Base-by-base conservation (phyloP, 2,797 vertebrate genomes). In the Halcyon chelicuti region DNA sequence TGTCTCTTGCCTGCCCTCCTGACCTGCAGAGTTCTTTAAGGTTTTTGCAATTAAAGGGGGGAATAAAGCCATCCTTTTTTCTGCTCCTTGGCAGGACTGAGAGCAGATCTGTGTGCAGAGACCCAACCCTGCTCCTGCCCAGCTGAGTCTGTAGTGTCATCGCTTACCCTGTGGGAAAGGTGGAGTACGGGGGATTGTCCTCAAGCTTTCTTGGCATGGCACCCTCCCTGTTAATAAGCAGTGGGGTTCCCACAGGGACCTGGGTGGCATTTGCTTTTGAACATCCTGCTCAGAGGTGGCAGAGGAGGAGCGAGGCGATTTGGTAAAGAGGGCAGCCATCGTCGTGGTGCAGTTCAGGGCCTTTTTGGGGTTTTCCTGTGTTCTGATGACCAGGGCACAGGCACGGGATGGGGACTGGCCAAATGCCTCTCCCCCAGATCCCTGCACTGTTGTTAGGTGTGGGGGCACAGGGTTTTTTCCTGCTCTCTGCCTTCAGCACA, bases 201-300 rank as follows among this genome's bases (percentile, higher is more conserved):
- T 84, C 70, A 33, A 35, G 13, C 21, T 44, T 61, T 46, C 55
- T 83, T 0, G 0, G 4, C 0, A 0, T 28, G 62, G 18, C 8
- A 19, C 18, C 37, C 13, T 46, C 40, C 33, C n/a, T 77, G 20
- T 52, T 77, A 25, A 29, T 18, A 75, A 22, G 31, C 9, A 1
- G 3, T 54, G 73, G 11, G 22, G 5, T 33, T 70, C 39, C 29
- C 20, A 28, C 1, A 2, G 31, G 17, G 6, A 39, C 28, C 19
- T 0, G 1, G 44, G 23, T 23, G 80, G 46, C 39, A 3, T 58
- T 57, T 86, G 39, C 40, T 77, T 67, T 74, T 78, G 55, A 77
- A 23, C 44, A 52, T 51, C 52, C 25, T 0, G 0, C 37, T 80
- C 58, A 23, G 54, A 87, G 28, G 37, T 54, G 58, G 58, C 76